Evolutionary conservation across 1,140 invertebrate species (phyloP).

Genomic region (Drosophila serrata): DNA sequence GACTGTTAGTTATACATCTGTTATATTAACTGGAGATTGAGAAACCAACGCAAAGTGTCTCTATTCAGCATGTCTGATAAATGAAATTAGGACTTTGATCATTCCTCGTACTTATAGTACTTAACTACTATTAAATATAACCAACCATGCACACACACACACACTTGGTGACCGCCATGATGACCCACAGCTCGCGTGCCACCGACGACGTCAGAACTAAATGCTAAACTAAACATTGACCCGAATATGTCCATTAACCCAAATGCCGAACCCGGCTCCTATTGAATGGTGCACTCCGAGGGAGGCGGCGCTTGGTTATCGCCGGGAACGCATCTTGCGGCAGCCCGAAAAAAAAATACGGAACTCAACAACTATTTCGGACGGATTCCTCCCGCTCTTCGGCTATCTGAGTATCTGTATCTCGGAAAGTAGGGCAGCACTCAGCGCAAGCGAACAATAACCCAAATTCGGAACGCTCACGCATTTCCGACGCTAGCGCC

Average conservation of each 20-base stretch:
- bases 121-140: neutral
- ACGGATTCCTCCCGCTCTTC: slow-evolving; percentile 1
- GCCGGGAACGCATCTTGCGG: slow-evolving; percentile 59
- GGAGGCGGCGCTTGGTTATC: slow-evolving; percentile 37
- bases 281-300: slow-evolving; percentile 51
- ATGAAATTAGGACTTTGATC: neutral
- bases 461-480: slow-evolving; percentile 74
- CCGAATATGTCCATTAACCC: slow-evolving; percentile 73
- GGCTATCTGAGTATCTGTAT: slow-evolving; percentile 38
- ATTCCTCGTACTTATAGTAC: neutral
- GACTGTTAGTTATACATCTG: neutral
- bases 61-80: neutral
- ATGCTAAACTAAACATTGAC: slow-evolving; percentile 77
- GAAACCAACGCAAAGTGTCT: neutral
- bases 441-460: slow-evolving; percentile 62
- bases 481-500: slow-evolving; percentile 62
- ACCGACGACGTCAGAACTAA: slow-evolving; percentile 24
- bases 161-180: neutral
- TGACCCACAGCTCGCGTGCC: slow-evolving; percentile 6
- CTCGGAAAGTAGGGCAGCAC: slow-evolving; percentile 73
- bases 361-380: slow-evolving; percentile 35
- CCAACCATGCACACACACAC: neutral
- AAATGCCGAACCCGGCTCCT: slow-evolving; percentile 47
- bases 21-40: neutral
- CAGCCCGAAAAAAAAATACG: slow-evolving; percentile 24